Conservation (phyloP, 2,888 invertebrate species). For the Parnassius glacialis region DNA sequence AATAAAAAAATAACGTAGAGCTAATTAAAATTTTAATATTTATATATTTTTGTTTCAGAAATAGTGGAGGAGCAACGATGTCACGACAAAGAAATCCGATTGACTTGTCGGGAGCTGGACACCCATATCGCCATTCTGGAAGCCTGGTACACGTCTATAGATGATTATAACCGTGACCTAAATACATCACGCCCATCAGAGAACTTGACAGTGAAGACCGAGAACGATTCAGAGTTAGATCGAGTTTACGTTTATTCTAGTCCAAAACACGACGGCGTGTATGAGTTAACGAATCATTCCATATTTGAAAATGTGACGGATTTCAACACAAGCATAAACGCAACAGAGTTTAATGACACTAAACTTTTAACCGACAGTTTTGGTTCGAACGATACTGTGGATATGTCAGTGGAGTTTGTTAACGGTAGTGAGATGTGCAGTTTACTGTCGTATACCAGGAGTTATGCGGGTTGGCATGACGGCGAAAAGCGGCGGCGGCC, state of each 20-base stretch:
- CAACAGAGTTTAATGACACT: conserved; percentile 33
- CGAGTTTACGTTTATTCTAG: conserved; percentile 70
- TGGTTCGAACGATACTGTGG: conserved; percentile 47
- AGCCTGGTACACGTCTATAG: conserved; percentile 78
- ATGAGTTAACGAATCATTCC: conserved; percentile 58
- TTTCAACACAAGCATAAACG: conserved; percentile 36
- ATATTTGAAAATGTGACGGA: conserved; percentile 46
- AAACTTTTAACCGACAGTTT: conserved; percentile 50
- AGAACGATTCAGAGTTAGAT: conserved; percentile 68
- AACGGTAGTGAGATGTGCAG: conserved; percentile 61
- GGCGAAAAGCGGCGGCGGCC: conserved; percentile 55
- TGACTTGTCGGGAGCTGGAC: conserved; percentile 83
- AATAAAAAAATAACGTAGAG: too few species aligned
- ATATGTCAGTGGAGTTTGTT: conserved; percentile 53
- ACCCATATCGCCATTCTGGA: conserved; percentile 83
- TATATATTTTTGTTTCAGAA: conserved; percentile 73
- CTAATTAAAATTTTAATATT: conserved; percentile 5
- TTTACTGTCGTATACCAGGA: conserved; percentile 55
- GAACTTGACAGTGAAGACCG: conserved; percentile 52
- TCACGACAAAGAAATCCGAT: conserved; percentile 80
- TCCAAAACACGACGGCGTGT: conserved; percentile 72
- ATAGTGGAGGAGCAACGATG: conserved; percentile 83
- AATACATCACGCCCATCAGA: conserved; percentile 45
- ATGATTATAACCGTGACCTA: conserved; percentile 53
- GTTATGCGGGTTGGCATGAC: conserved; percentile 72